These are phyloP conservation scores for Montipora capricornis DNA, from an alignment of 64 coral and sea anemone species.

Conservation along the genomic window DNA sequence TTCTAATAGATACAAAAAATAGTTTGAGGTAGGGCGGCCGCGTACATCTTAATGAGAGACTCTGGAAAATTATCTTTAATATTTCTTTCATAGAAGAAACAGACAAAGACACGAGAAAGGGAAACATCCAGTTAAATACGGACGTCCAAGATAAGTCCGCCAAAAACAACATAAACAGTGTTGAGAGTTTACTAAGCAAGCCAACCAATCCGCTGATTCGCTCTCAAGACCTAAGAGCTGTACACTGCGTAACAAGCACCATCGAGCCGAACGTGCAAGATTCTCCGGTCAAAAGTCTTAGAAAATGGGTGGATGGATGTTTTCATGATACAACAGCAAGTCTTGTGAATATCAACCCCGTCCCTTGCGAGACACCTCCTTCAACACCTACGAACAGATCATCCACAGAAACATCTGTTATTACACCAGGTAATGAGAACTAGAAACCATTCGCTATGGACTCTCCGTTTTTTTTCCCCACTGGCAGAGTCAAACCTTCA, in stretches of 20 bases:
- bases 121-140: slow-evolving; percentile 49
- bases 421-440: slow-evolving; percentile 68
- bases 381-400: slow-evolving; percentile 73
- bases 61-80: neutral
- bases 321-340: slow-evolving; percentile 71
- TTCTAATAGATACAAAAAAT: neutral
- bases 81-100: slow-evolving; percentile 72
- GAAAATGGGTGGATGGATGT: slow-evolving; percentile 99
- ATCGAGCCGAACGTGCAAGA: slow-evolving; percentile 64
- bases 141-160: slow-evolving; percentile 23
- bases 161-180: slow-evolving; percentile 12
- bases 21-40: neutral
- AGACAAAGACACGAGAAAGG: slow-evolving; percentile 63
- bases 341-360: slow-evolving; percentile 34
- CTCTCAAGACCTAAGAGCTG: slow-evolving; percentile 19
- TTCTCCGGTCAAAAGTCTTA: slow-evolving; percentile 95
- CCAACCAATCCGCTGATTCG: slow-evolving; percentile 27
- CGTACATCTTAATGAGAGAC: neutral
- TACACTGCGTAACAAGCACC: slow-evolving; percentile 18
- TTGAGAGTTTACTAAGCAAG: neutral
- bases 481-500: neutral
- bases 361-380: slow-evolving; percentile 63
- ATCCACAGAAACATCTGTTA: slow-evolving; percentile 85
- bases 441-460: neutral
- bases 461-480: neutral